Percentiles rank a stretch among this genome's conserved stretches.
Conservation (phyloP, 2,888 invertebrate species). For the Epinotia ramella region DNA sequence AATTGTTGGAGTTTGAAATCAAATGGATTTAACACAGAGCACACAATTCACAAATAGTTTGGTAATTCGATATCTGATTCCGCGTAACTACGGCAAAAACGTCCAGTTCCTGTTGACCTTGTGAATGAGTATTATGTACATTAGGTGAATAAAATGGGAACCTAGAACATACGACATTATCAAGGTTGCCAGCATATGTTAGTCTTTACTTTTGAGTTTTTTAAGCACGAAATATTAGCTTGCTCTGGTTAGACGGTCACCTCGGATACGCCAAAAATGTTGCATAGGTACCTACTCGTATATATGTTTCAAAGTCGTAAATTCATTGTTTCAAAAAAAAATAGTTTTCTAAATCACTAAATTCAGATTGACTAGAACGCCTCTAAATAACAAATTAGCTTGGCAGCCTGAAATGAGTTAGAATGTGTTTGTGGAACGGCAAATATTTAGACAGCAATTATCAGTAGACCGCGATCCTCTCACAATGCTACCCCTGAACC, state of each 20-base stretch:
- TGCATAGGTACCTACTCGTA: no score
- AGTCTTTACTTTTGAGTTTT: neutral
- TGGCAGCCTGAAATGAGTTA: conserved; percentile 63
- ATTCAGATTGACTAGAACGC: conserved; percentile 26
- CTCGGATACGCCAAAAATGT: no score
- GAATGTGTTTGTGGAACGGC: conserved; percentile 68
- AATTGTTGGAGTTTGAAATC: conserved; percentile 5
- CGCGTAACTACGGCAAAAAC: conserved; percentile 39
- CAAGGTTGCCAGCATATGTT: conserved; percentile 4
- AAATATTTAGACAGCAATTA: conserved; percentile 82
- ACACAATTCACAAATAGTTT: conserved; percentile 36
- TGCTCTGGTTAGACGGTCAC: neutral
- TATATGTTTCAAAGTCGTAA: neutral
- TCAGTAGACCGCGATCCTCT: conserved; percentile 71
- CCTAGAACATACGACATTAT: conserved; percentile 28
- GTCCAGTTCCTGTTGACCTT: conserved; percentile 43
- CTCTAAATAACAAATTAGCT: conserved; percentile 59
- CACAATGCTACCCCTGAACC: conserved; percentile 57
- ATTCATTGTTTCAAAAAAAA: neutral
- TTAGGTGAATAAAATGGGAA: conserved; percentile 37
- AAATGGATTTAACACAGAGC: conserved; percentile 1
- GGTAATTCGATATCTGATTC: conserved; percentile 42
- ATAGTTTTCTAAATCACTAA: neutral
- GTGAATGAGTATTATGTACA: conserved; percentile 38
- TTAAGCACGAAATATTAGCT: neutral